Conservation (phyloP, 2,888 invertebrate species). For the Notodonta ziczac region DNA sequence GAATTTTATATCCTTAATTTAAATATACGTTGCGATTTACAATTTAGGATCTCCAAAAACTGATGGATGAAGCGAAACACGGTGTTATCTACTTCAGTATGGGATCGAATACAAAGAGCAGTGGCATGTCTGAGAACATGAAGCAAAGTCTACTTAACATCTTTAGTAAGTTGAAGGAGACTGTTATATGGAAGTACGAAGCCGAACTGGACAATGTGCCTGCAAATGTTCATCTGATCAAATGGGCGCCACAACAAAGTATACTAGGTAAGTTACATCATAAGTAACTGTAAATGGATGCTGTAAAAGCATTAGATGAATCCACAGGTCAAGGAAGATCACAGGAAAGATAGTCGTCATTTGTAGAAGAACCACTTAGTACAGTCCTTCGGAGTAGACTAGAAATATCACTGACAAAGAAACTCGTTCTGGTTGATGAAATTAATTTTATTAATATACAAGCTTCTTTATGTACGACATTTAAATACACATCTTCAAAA, state of each 20-base stretch:
- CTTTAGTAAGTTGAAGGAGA: constrained; percentile 61
- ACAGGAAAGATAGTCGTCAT: no score
- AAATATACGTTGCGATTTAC: not conserved
- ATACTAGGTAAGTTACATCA: constrained; percentile 45
- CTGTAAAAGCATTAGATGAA: no score
- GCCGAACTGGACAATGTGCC: constrained; percentile 52
- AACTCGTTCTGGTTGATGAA: no score
- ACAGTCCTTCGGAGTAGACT: no score
- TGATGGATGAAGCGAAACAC: constrained; percentile 54
- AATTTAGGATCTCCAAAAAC: constrained; percentile 59
- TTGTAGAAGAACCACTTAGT: no score
- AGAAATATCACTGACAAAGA: no score
- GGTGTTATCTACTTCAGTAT: constrained; percentile 65
- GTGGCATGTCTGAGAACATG: constrained; percentile 54
- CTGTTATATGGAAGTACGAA: constrained; percentile 71
- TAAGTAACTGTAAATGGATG: no score
- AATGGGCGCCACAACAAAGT: constrained; percentile 70
- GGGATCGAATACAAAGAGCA: constrained; percentile 55
- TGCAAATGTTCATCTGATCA: constrained; percentile 58
- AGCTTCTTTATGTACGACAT: no score
- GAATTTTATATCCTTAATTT: no score
- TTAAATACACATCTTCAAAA: no score
- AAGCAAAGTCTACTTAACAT: constrained; percentile 50
- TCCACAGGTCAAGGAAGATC: no score
- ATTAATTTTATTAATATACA: no score